phyloP scores from a whole-genome alignment of 1,140 invertebrate species.

The Melipona quadrifasciata region DNA sequence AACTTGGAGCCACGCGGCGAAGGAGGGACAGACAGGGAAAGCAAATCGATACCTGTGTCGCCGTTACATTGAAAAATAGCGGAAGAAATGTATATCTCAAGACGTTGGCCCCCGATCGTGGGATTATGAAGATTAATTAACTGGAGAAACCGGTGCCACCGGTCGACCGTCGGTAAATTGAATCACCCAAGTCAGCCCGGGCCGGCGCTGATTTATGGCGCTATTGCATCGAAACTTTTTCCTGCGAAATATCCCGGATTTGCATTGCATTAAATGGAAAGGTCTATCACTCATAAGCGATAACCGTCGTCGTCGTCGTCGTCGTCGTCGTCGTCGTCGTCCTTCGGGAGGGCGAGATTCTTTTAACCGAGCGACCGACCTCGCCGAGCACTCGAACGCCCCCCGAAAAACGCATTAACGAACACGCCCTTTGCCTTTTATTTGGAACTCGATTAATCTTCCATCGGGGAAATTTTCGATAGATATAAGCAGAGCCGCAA shows the following conservation, averaged over 20 bases:
- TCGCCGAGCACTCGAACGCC: background rate
- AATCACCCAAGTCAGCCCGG: slow-evolving; percentile 58
- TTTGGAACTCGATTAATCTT: background rate
- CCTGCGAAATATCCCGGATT: slow-evolving; percentile 54
- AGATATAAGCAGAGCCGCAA: background rate
- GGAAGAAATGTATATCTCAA: slow-evolving; percentile 47
- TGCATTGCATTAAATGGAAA: slow-evolving; percentile 61
- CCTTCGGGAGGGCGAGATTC: slow-evolving; percentile 6
- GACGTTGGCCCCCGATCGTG: slow-evolving; percentile 42
- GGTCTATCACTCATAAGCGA: slow-evolving; percentile 54
- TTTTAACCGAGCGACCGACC: slow-evolving; percentile 14
- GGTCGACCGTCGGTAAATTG: slow-evolving; percentile 63
- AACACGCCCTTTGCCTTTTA: background rate
- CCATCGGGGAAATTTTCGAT: background rate
- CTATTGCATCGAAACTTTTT: slow-evolving; percentile 61
- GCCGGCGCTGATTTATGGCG: slow-evolving; percentile 59
- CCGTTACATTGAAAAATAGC: slow-evolving; percentile 14
- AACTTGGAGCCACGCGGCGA: too few relatives aligned
- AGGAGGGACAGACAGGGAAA: background rate
- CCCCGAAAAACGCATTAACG: background rate
- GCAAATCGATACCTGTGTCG: slow-evolving; percentile 16
- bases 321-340: slow-evolving; percentile 8
- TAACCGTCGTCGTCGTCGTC: slow-evolving; percentile 29
- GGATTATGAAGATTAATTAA: slow-evolving; percentile 74
- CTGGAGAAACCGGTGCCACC: slow-evolving; percentile 54